phyloP scores from a whole-genome alignment of 2,113 vertebrate genomes.

The Porphyrio hochstetteri region DNA sequence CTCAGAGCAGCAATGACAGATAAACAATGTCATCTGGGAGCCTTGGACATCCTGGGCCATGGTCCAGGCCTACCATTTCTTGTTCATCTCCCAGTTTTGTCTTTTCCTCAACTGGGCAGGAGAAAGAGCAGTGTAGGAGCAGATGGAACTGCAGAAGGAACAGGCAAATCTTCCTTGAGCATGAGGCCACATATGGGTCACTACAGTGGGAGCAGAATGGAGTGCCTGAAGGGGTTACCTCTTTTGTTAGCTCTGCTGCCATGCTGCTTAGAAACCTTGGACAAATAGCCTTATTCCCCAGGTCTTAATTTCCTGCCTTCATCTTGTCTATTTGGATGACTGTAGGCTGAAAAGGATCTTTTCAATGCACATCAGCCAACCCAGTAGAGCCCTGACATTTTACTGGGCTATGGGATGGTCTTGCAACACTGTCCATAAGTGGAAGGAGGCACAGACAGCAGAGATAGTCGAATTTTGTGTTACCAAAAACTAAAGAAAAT shows the following conservation, averaged over 20 bases:
- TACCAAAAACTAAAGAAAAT: not conserved
- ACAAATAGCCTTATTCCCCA: not conserved
- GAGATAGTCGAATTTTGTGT: not conserved
- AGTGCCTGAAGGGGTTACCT: not conserved
- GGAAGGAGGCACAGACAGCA: not conserved
- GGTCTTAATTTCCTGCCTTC: not conserved
- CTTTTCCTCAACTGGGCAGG: not conserved
- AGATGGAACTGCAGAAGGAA: not conserved
- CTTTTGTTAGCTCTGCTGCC: not conserved
- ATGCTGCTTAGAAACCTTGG: not conserved
- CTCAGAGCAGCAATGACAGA: not conserved
- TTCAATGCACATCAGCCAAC: too few species aligned
- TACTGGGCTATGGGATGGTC: not conserved
- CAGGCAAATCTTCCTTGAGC: not conserved
- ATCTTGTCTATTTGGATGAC: accelerated
- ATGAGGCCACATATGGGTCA: not conserved
- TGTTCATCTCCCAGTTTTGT: not conserved
- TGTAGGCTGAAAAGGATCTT: not conserved
- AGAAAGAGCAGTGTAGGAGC: not conserved
- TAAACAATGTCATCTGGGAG: accelerated
- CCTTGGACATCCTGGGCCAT: not conserved
- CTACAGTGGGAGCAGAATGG: not conserved
- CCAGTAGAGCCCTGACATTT: not conserved
- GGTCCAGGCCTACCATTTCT: not conserved
- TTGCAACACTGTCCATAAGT: accelerated